phyloP scores from a whole-genome alignment of 2,888 invertebrate species.

The Seira sanloemensis region DNA sequence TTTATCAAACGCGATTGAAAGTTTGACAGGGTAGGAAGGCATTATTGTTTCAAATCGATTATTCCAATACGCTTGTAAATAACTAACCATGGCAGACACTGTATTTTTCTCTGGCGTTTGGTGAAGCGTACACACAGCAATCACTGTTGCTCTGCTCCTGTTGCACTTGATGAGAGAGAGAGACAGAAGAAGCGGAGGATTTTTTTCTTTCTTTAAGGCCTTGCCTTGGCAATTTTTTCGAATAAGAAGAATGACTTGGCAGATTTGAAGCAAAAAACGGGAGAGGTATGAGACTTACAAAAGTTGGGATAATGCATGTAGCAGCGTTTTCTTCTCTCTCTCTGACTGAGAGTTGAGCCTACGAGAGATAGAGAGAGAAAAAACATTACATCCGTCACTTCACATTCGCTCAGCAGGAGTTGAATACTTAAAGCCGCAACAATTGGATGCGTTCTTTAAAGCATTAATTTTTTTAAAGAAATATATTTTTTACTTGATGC shows the following conservation, averaged over 20 bases:
- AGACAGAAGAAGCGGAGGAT: slow-evolving; percentile 58
- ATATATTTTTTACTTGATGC: too few species aligned
- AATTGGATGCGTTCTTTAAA: slow-evolving; percentile 63
- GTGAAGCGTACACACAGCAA: slow-evolving; percentile 22
- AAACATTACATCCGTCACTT: slow-evolving; percentile 64
- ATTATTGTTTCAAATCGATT: slow-evolving; percentile 72
- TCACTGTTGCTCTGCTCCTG: slow-evolving; percentile 29
- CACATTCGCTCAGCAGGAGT: slow-evolving; percentile 62
- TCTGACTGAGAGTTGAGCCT: too few species aligned
- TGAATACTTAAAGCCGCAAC: slow-evolving; percentile 56
- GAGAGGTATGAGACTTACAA: slow-evolving; percentile 39
- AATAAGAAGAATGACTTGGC: slow-evolving; percentile 66
- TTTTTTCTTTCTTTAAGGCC: slow-evolving; percentile 47
- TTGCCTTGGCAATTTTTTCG: slow-evolving; percentile 65
- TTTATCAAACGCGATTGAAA: slow-evolving; percentile 35
- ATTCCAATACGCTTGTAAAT: slow-evolving; percentile 60
- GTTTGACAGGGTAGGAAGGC: slow-evolving; percentile 29
- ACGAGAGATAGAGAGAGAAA: slow-evolving; percentile 17
- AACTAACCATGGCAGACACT: slow-evolving; percentile 41
- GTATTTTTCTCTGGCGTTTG: slow-evolving; percentile 46
- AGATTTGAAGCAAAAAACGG: slow-evolving; percentile 60
- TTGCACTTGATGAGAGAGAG: slow-evolving; percentile 22
- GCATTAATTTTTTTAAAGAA: slow-evolving; percentile 29
- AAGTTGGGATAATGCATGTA: neutral
- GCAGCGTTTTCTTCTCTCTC: slow-evolving; percentile 11